Conservation (phyloP, 2,113 vertebrate species). For the Excalfactoria chinensis region DNA sequence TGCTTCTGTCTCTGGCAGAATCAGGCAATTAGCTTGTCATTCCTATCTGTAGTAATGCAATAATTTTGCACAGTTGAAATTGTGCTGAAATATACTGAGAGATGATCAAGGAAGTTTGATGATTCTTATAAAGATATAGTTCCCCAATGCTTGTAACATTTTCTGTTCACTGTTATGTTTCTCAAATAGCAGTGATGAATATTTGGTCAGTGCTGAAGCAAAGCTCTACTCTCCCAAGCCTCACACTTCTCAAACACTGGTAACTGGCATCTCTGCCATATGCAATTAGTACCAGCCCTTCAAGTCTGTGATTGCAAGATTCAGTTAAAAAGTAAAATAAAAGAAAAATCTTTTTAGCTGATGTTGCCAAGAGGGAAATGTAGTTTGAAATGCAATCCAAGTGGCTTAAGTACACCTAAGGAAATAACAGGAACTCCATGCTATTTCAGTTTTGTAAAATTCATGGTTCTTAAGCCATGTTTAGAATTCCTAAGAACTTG, state of each 20-base stretch:
- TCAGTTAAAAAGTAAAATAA: neutral
- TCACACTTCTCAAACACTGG: neutral
- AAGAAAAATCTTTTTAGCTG: neutral
- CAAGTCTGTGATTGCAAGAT: neutral
- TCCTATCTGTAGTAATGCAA: neutral
- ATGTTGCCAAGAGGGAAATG: neutral
- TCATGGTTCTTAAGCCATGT: conserved; percentile 38
- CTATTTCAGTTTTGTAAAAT: conserved; percentile 54
- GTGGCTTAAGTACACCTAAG: neutral
- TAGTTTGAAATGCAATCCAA: conserved; percentile 34
- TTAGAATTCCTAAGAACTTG: conserved; percentile 47
- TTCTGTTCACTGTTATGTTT: neutral
- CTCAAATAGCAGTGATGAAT: neutral
- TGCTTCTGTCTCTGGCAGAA: neutral
- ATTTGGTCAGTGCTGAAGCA: neutral
- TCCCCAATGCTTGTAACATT: neutral
- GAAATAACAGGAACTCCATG: conserved; percentile 51
- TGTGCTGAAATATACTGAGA: neutral
- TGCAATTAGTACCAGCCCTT: neutral
- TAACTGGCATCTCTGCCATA: neutral
- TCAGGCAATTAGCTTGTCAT: neutral
- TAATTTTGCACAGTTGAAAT: neutral
- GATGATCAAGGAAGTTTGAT: neutral
- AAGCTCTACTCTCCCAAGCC: neutral
- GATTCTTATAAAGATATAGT: neutral